Base-by-base conservation (phyloP, 2,888 invertebrate species). In the Drosophila meridiana region DNA sequence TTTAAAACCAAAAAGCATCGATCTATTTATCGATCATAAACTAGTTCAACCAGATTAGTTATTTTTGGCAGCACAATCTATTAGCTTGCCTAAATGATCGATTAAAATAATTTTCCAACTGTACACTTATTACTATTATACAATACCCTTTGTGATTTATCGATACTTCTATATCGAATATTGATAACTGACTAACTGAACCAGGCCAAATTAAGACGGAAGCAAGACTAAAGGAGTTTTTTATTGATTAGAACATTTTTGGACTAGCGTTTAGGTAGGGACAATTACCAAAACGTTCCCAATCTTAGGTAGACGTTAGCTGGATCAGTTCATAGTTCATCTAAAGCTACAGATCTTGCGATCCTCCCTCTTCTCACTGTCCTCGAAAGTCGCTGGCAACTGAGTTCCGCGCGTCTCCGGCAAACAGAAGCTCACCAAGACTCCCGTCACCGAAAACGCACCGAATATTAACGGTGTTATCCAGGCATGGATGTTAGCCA, bases 321-420 rank as follows among this genome's bases (percentile, higher is more conserved):
- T n/a, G 42, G 11, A 26, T 45, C 45, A 4, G 11, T 11, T 2
- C 45, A 6, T 13, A 28, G 26, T 28, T 28, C 28, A 48, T 7
- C 2, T 30, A 0, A 14, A 0, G 1, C 50, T 34, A 32, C n/a
- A 50, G 0, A n/a, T 3, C 0, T 50, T 50, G 0, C 0, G 0
- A 0, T 47, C 0, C 0, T 28, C 47, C 7, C 50, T 34, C 4
- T 32, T 94, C 92, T 97, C 97, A 2, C 96, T 97, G 87, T 97
- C 97, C 87, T 96, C 96, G 71, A 97, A 94, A 0, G 97, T 97
- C 86, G 97, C 97, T 0, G 97, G 97, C 30, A 97, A 93, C 78
- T 95, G 95, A 5, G 60, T 6, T 0, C 92, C 93, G 9, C 81
- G 82, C 0, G 93, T 93, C 78, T 93, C 97, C 0, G 97, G 97